Conservation (phyloP, 2,113 vertebrate species). For the Turnix velox region DNA sequence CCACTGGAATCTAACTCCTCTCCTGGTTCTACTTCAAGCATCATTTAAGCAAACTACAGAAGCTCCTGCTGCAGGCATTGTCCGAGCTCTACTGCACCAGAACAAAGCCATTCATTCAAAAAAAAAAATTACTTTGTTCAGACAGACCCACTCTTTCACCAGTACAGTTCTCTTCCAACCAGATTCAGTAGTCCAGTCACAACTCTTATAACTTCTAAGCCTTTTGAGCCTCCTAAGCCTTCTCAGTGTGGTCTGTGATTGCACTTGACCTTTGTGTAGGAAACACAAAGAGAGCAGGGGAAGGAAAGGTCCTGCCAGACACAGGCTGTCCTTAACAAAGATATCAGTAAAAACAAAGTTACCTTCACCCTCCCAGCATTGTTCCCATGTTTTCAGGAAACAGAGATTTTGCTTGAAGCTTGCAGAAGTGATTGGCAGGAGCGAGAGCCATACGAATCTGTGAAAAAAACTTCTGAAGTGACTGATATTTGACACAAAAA, state of each 20-base stretch:
- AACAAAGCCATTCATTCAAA: not conserved
- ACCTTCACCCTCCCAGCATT: not conserved
- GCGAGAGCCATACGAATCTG: not conserved
- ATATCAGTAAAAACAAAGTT: not conserved
- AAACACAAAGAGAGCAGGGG: not conserved
- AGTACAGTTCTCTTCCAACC: not conserved
- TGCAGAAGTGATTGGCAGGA: not conserved
- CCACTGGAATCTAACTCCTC: not conserved
- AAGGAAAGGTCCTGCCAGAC: not conserved
- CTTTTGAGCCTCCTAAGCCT: not conserved
- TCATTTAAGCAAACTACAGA: not conserved
- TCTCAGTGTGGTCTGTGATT: not conserved
- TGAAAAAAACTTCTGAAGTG: not conserved
- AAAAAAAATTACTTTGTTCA: not conserved
- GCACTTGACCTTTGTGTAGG: not conserved
- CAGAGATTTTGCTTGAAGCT: not conserved
- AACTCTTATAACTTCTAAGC: not conserved
- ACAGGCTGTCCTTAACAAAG: not conserved
- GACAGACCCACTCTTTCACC: not conserved
- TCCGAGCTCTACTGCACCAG: not conserved
- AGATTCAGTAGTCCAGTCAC: not conserved
- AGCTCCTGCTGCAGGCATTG: not conserved
- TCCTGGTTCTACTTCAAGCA: not conserved
- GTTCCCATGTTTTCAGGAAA: not conserved
- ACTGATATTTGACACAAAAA: not conserved